phyloP scores from a whole-genome alignment of 2,888 invertebrate species.

The Anarsia innoxiella region DNA sequence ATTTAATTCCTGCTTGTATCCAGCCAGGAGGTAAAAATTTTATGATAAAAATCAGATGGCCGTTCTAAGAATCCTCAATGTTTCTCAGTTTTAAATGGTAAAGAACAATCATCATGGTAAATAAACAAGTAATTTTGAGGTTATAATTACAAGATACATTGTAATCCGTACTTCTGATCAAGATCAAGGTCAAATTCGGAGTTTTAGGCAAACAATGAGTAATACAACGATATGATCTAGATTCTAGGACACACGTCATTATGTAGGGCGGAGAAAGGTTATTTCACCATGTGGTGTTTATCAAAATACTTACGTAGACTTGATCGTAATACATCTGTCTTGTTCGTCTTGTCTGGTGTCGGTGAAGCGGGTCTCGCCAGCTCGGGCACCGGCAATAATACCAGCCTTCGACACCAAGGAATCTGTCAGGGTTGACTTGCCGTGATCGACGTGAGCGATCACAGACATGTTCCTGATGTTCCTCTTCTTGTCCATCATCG shows the following conservation, averaged over 20 bases:
- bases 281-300: slow-evolving; percentile 35
- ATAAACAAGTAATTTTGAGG: background rate
- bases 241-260: background rate
- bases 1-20: background rate
- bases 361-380: slow-evolving; percentile 99
- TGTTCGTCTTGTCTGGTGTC: slow-evolving; percentile 99
- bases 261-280: slow-evolving; percentile 22
- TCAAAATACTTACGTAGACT: slow-evolving; percentile 91
- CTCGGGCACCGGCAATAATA: slow-evolving; percentile 98
- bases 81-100: slow-evolving; percentile 57
- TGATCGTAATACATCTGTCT: slow-evolving; percentile 99
- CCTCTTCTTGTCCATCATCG: slow-evolving; percentile 99
- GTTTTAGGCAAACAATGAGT: too few relatives aligned
- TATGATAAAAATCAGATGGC: slow-evolving; percentile 61
- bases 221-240: too few relatives aligned
- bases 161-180: too few relatives aligned
- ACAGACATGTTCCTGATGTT: slow-evolving; percentile 99
- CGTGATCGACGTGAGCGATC: slow-evolving; percentile 99
- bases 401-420: slow-evolving; percentile 99
- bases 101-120: slow-evolving; percentile 72
- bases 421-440: slow-evolving; percentile 99
- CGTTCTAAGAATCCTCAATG: slow-evolving; percentile 72
- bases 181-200: slow-evolving; percentile 25
- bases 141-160: background rate
- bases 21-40: background rate